Evolutionary conservation across 1,140 invertebrate species (phyloP).

Genomic region (Pogonomyrmex barbatus): DNA sequence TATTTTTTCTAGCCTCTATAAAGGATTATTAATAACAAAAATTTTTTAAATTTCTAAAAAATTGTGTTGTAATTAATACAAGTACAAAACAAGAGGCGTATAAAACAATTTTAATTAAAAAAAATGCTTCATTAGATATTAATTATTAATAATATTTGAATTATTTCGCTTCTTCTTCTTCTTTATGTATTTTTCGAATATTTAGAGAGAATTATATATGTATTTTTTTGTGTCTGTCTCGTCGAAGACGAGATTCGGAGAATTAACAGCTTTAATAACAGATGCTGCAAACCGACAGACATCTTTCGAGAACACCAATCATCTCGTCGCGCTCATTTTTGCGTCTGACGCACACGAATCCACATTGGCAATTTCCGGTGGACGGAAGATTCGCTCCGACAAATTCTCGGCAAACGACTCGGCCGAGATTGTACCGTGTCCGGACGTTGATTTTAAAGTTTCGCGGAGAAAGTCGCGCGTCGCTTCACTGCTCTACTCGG

Average conservation of each 20-base stretch:
- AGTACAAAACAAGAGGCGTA: neutral
- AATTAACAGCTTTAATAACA: neutral
- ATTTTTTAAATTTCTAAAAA: neutral
- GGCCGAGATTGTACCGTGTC: neutral
- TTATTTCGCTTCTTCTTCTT: neutral
- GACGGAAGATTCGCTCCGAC: constrained; percentile 7
- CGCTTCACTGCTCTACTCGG: constrained; percentile 17
- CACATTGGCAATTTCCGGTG: constrained; percentile 16
- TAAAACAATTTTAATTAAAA: neutral
- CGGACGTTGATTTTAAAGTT: constrained; percentile 10
- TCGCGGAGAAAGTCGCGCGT: constrained; percentile 29
- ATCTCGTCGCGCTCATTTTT: constrained; percentile 5
- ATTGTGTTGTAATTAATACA: too few species aligned
- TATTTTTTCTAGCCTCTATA: neutral
- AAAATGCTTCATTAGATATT: neutral
- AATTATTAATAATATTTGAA: neutral
- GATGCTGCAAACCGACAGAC: neutral
- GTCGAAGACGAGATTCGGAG: neutral
- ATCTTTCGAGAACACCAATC: neutral
- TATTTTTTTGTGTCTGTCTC: neutral
- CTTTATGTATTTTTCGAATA: neutral
- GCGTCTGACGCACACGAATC: neutral
- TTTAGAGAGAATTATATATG: neutral
- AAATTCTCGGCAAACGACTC: constrained; percentile 25
- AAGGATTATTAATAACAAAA: neutral